Base-by-base conservation (phyloP, 2,113 vertebrate species). In the Boulengeromyrus knoepffleri region DNA sequence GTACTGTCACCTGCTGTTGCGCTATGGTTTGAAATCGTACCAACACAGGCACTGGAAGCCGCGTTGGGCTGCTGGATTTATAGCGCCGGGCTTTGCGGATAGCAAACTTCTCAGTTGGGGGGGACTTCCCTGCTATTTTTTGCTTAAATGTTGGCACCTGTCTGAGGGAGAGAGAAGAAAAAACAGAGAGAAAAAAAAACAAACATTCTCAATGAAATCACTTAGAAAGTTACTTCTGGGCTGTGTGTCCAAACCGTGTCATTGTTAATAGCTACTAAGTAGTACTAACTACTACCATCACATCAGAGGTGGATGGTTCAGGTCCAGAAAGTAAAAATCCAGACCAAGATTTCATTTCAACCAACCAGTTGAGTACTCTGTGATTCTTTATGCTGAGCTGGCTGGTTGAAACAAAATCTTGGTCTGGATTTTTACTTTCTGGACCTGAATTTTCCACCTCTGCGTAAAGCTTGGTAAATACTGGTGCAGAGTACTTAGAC, bases 91-190 rank as follows among this genome's bases (percentile, higher is more conserved):
- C 95, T 90, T 96, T 97, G 88, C 93, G 94, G 1, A 95, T 94
- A 31, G 94, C 95, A 93, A 96, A 97, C 93, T 96, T 97, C 92
- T 97, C 96, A 0, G 96, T 96, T 9, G 96, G 95, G 46, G 95
- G 95, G 0, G 95, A 97, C 92, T 96, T 97, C 6, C 96, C 96
- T 6, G 96, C 96, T n/a, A 96, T 94, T 90, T 92, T 95, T 90
- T 95, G 85, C 85, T 94, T 93, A 85, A 96, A 93, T 12, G 93
- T 84, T 0, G 96, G 95, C 89, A 97, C 96, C 91, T 96, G 92
- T 91, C 96, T 97, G 31, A 46, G 6, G 52, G 80, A 70, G 39
- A 58, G 36, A 36, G 15, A 39, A 52, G 15, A 49, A 46, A 27
- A 50, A 56, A 45, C 21, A 6, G 12, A 39, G 36, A 36, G 2